Conservation (phyloP, 2,113 vertebrate genomes). For the Bombycilla garrulus region DNA sequence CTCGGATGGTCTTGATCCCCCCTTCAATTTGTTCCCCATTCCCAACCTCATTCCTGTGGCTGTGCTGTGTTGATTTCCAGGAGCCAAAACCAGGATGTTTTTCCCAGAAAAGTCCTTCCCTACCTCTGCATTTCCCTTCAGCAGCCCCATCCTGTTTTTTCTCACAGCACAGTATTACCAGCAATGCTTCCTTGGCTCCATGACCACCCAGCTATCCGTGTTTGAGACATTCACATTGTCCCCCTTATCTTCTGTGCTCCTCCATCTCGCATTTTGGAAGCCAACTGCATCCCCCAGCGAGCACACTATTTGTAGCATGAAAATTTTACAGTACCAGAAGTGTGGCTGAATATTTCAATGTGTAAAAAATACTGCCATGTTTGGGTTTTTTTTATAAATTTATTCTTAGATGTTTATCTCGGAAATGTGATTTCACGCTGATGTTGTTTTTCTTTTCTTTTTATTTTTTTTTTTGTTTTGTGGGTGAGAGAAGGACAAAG, state of each 20-base stretch:
- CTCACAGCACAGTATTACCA: not conserved
- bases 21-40: not conserved
- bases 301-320: not conserved
- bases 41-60: not conserved
- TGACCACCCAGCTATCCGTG: rapidly evolving
- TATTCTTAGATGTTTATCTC: not conserved
- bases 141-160: not conserved
- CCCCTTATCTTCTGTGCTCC: not conserved
- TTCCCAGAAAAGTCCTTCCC: not conserved
- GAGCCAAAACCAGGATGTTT: not conserved
- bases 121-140: not conserved
- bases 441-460: not conserved
- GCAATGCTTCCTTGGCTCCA: not conserved
- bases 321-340: not conserved
- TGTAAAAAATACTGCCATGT: not conserved
- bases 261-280: not conserved
- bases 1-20: not conserved
- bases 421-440: not conserved
- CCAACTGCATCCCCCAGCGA: not conserved
- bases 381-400: not conserved
- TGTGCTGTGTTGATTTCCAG: not conserved
- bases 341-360: not conserved
- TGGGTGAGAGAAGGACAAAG: not conserved
- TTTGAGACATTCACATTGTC: not conserved
- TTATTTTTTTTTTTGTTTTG: not conserved